Base-by-base conservation (phyloP, 2,113 vertebrate species). In the Galeopterus variegatus region DNA sequence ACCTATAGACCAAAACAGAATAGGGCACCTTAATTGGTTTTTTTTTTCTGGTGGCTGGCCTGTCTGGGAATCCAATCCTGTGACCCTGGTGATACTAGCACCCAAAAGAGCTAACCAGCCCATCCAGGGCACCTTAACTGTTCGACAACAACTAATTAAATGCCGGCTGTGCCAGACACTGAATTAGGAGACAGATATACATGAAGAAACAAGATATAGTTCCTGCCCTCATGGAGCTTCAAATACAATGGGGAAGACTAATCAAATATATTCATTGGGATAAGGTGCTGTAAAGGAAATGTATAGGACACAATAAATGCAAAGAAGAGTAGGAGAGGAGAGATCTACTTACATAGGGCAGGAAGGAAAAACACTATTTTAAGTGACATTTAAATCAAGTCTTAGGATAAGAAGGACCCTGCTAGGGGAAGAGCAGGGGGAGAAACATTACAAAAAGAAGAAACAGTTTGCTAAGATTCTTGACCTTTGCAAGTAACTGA, bases 221-320 rank as follows among this genome's bases (percentile, higher is more conserved):
- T 96, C 31, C 64, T 73, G 65, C 15, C 50, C 50, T 85, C 50
- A 48, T 9, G 18, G 56, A 62, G 48, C 41, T 65, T 94, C 93
- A 87, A 69, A 82, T 81, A 52, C 67, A 82, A n/a, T 41, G 36
- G 58, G 73, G 60, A 93, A 82, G 72, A 89, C 17, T 52, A 82
- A 54, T 69, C n/a, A 18, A 96, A 72, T 83, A 79, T 60, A 92
- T 87, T 96, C 82, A 64, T 83, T 70, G 21, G 18, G 8, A 76
- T 48, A 86, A 93, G 26, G 12, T 69, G n/a, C 12, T 58, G 56
- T 70, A 54, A 93, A 96, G 45, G 26, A 93, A 92, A 81, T 21
- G 19, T 69, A 64, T 41, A 81, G 24, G 48, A 81, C 77, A 86
- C 24, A 77, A 87, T 70, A 96, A 77, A 65, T 58, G 70, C 69